Conservation (phyloP, 2,113 vertebrate genomes). For the Recurvirostra avosetta region DNA sequence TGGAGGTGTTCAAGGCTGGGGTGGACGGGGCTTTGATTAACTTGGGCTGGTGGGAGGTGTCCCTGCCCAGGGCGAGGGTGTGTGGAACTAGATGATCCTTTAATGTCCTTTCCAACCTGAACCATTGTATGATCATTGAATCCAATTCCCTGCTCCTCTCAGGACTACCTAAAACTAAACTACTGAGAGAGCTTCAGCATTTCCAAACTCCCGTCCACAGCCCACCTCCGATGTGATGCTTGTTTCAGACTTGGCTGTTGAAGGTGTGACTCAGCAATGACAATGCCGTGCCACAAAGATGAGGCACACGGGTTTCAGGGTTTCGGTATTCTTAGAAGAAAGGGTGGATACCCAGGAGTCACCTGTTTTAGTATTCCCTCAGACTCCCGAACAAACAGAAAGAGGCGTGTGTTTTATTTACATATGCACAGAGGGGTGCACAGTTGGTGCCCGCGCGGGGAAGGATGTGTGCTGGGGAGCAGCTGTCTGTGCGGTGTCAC, state of each 20-base stretch:
- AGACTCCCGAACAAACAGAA: background rate
- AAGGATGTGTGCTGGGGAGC: background rate
- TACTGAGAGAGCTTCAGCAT: background rate
- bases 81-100: background rate
- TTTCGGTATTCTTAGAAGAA: background rate
- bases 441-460: background rate
- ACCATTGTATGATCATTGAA: background rate
- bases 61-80: background rate
- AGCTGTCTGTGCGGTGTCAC: background rate
- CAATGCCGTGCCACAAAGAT: accelerated
- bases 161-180: background rate
- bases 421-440: accelerated
- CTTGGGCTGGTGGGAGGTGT: background rate
- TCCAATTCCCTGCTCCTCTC: background rate
- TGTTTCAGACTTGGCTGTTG: background rate
- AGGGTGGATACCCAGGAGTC: background rate
- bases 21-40: background rate
- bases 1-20: background rate
- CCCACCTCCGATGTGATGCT: background rate
- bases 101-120: background rate
- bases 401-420: background rate
- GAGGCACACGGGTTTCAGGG: accelerated
- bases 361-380: background rate
- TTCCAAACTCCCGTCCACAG: background rate
- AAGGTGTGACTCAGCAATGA: background rate